A percentile compares a stretch with the other conserved stretches of the same genome.
phyloP scores from a whole-genome alignment of 2,113 vertebrate species.

The Bos taurus region DNA sequence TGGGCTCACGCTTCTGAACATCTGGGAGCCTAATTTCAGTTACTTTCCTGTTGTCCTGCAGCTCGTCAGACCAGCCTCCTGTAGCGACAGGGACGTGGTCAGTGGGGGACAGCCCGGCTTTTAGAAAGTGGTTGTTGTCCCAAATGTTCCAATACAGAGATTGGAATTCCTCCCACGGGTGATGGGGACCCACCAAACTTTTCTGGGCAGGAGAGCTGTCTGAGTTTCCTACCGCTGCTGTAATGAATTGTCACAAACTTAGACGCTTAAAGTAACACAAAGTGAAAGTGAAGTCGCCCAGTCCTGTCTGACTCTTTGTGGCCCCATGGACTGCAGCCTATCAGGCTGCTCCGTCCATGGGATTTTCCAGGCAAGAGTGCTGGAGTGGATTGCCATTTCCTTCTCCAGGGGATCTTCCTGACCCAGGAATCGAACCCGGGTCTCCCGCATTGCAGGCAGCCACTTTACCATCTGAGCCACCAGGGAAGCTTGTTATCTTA shows the following conservation, averaged over 20 bases:
- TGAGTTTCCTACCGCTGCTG: accelerated
- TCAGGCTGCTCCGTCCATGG: too few relatives aligned
- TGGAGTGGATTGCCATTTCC: too few relatives aligned
- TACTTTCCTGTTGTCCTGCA: accelerated
- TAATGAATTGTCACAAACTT: accelerated
- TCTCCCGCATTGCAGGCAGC: too few relatives aligned
- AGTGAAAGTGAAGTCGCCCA: too few relatives aligned
- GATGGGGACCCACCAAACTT: accelerated
- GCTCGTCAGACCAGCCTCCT: background rate
- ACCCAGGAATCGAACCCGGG: too few relatives aligned
- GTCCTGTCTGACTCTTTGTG: too few relatives aligned
- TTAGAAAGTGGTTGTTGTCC: accelerated
- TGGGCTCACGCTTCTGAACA: accelerated
- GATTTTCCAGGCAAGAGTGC: too few relatives aligned
- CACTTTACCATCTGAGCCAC: too few relatives aligned
- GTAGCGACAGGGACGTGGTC: accelerated
- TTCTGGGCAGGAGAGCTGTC: background rate
- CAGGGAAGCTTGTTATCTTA: too few relatives aligned
- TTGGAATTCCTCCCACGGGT: accelerated
- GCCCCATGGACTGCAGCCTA: too few relatives aligned
- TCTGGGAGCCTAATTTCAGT: background rate
- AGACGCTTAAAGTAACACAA: background rate
- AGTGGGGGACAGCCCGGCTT: accelerated
- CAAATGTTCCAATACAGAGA: accelerated
- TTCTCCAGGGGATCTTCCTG: too few relatives aligned